Base-by-base conservation (phyloP, 2,888 invertebrate genomes). In the Pristionchus maxplancki region DNA sequence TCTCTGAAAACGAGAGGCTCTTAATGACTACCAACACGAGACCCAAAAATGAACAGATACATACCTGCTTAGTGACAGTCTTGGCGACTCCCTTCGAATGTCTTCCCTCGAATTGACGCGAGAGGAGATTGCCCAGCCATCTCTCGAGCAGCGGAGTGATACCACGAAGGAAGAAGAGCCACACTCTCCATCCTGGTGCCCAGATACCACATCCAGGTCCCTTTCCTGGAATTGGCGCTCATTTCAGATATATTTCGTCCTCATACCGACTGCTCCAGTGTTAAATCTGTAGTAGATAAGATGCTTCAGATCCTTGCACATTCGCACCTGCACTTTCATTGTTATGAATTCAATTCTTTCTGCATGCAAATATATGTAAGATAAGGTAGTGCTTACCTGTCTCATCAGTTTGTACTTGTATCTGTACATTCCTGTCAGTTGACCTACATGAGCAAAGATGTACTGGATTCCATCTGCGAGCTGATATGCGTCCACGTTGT, bases 221-320 rank as follows among this genome's bases (percentile, higher is more conserved):
- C 91, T 95, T 94, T 67, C 92, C 89, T 89, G 88, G 88, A 88
- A 90, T 58, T 40, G 20, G 48, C 40, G n/a, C 1, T 31, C 31
- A 84, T 48, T 58, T 6, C 9, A 28, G 28, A 9, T 58, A 58
- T n/a, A 13, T 28, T 15, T 13, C 13, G 3, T 67, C 15, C 5
- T 34, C 90, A 44, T 11, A 89, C 93, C 94, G 67, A 94, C 94
- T 15, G 94, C 94, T 48, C 94, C 94, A 58, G 94, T 94, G 89
- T 94, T 94, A 92, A 94, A 94, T 53, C 99, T 96, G 96, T 99
- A 99, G 95, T 99, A 99, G 93, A 99, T 98, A 91, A 99, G 96
- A 96, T 99, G 99, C 95, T 99, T 99, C 93, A 99, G 96, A 96
- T 99, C 99, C 95, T 99, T 99, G 96, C 99, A 99, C 99, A 99